Conservation (phyloP, 53 echinoderm and acorn worm species). For the Holothuria scabra region DNA sequence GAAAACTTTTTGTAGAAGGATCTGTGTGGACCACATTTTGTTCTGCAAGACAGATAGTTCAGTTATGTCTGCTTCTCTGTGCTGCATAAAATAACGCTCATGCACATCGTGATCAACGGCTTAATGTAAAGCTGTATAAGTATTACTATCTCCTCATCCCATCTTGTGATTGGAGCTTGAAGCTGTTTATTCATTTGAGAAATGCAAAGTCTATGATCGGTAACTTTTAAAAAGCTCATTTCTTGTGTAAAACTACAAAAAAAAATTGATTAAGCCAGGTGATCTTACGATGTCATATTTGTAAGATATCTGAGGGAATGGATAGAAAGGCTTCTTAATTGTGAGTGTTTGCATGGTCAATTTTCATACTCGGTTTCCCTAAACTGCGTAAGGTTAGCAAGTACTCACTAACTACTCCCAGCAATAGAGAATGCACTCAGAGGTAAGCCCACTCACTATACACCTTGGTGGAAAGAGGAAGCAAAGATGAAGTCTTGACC, state of each 20-base stretch:
- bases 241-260: constrained; percentile 25
- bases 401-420: neutral
- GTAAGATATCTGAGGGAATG: too few relatives aligned
- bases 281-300: too few relatives aligned
- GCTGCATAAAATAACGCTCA: too few relatives aligned
- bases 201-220: constrained; percentile 6
- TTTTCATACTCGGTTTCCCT: constrained; percentile 15
- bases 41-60: neutral
- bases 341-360: constrained; percentile 14
- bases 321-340: too few relatives aligned
- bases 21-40: constrained; percentile 8
- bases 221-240: constrained; percentile 18
- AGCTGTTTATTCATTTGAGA: constrained; percentile 5
- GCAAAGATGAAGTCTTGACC: too few relatives aligned
- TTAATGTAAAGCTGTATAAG: too few relatives aligned
- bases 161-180: constrained; percentile 10
- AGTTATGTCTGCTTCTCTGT: too few relatives aligned
- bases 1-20: neutral
- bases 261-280: constrained; percentile 3
- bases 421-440: neutral
- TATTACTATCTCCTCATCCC: constrained; percentile 2
- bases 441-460: too few relatives aligned
- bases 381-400: constrained; percentile 9
- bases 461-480: too few relatives aligned
- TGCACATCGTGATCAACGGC: too few relatives aligned